Evolutionary conservation across 2,113 vertebrate genomes (phyloP), one percentile per base, ranked within the genome.

Genomic region (Ageneiosus marmoratus): DNA sequence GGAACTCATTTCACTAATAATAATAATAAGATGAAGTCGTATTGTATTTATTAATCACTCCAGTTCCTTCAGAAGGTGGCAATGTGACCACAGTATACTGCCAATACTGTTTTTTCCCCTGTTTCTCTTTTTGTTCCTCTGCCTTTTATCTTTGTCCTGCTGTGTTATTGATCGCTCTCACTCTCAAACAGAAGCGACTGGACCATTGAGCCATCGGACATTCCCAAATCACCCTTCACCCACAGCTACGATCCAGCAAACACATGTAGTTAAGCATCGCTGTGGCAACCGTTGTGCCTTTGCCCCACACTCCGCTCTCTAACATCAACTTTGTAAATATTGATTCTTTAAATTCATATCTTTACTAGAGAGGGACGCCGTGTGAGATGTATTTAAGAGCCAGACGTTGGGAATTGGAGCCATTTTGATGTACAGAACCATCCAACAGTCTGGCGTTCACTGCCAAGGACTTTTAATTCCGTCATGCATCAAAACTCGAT

Each of bases 201-300:
- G 46, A 77, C 55, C 74, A 41, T 53, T 65, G 81, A 53, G 48
- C 60, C 48, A 67, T 55, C 34, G 50, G 46, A 77, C 60, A 44
- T 83, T 76, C 60, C 73, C 81, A 44, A 77, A 83, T 55, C 81
- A 77, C 60, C 74, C 29, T 60, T 76, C 72, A 65, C 72, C 72
- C 58, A 65, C 51, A 8, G 81, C 58, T 53, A 65, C 48, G 73
- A 77, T 83, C 81, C 58, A 77, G 74, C 74, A 77, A 55, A 63
- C 48, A 76, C 60, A 4, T 69, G 72, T 67, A 69, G 69, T 65
- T 56, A 29, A 67, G 62, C 73, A 77, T 41, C 32, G 4, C 81
- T 37, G 58, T 18, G 22, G 29, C 12, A 18, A 44, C 70, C 55
- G 10, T 24, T 13, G 8, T n/a, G 29, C 53, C 50, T 69, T 70